A percentile compares a stretch with the other conserved stretches of the same genome.
Evolutionary conservation across 2,888 invertebrate genomes (phyloP).

Genomic region (Trichacis sp.): DNA sequence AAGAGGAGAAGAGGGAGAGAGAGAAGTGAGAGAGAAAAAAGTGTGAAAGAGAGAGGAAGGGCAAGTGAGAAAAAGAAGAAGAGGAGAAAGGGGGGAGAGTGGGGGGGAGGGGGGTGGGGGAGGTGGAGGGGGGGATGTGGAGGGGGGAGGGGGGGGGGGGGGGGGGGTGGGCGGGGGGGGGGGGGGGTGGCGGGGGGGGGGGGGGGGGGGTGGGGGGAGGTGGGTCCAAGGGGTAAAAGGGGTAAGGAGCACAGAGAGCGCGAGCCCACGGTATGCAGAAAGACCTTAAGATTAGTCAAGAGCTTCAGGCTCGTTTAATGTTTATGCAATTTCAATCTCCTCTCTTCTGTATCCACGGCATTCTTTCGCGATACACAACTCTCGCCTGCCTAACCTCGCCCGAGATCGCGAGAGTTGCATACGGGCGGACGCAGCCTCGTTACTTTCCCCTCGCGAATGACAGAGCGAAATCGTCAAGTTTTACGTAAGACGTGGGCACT

Average conservation of each 20-base stretch:
- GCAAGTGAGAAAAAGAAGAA: constrained; percentile 25
- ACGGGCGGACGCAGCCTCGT: constrained; percentile 8
- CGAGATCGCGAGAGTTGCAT: not conserved
- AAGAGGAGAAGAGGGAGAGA: not conserved
- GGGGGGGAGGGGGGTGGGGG: constrained; percentile 75
- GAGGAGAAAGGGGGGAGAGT: constrained; percentile 57
- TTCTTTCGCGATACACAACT: constrained; percentile 27
- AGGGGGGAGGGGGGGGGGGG: constrained; percentile 71
- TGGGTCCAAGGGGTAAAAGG: constrained; percentile 25
- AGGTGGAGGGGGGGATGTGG: constrained; percentile 32
- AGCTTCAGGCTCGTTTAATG: constrained; percentile 52
- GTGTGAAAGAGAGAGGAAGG: constrained; percentile 26
- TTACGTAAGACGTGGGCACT: not conserved
- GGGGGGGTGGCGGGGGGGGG: constrained; percentile 40
- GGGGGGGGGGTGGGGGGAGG: constrained; percentile 25
- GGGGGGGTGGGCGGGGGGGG: constrained; percentile 72
- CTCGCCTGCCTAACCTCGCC: constrained; percentile 23
- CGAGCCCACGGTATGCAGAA: constrained; percentile 59
- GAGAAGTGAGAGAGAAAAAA: not conserved
- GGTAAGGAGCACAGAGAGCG: constrained; percentile 30
- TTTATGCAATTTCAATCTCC: constrained; percentile 52
- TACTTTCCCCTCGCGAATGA: constrained; percentile 22
- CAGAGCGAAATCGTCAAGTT: not conserved
- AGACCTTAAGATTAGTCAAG: constrained; percentile 62
- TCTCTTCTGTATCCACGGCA: constrained; percentile 28